phyloP scores from a whole-genome alignment of 2,113 vertebrate species.

The Hippoglossus stenolepis region DNA sequence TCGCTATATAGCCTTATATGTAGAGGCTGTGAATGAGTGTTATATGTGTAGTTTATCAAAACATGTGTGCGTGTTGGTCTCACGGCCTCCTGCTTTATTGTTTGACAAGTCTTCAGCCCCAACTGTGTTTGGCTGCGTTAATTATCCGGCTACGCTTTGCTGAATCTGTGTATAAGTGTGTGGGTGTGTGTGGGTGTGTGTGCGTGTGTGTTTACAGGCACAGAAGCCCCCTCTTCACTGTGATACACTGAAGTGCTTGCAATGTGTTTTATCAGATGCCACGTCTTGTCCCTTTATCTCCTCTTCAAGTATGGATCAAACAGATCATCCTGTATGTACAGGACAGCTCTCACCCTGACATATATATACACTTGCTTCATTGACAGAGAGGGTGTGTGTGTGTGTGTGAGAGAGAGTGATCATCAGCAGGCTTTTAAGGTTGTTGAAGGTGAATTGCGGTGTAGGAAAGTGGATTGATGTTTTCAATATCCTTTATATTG shows the following conservation, averaged over 20 bases:
- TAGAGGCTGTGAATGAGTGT: no score
- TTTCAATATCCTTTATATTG: conserved; percentile 10
- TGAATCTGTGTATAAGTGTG: not conserved
- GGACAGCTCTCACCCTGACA: conserved; percentile 2
- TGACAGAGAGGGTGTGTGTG: not conserved
- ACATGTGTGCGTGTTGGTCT: not conserved
- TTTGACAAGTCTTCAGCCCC: conserved; percentile 12
- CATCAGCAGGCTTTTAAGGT: conserved; percentile 13
- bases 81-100: not conserved
- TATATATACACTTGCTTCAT: not conserved
- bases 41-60: not conserved
- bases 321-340: conserved; percentile 15
- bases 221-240: not conserved
- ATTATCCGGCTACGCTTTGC: not conserved
- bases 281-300: conserved; percentile 41
- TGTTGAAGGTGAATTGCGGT: conserved; percentile 32
- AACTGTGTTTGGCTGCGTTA: conserved; percentile 13
- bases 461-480: conserved; percentile 22
- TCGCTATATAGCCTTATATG: no score
- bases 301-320: conserved; percentile 15
- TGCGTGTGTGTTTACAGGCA: not conserved
- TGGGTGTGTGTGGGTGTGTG: not conserved
- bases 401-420: conserved; percentile 5
- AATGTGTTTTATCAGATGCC: conserved; percentile 50
- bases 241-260: conserved; percentile 11